phyloP scores from a whole-genome alignment of 2,888 invertebrate genomes.

The Pemphredon lugubris region DNA sequence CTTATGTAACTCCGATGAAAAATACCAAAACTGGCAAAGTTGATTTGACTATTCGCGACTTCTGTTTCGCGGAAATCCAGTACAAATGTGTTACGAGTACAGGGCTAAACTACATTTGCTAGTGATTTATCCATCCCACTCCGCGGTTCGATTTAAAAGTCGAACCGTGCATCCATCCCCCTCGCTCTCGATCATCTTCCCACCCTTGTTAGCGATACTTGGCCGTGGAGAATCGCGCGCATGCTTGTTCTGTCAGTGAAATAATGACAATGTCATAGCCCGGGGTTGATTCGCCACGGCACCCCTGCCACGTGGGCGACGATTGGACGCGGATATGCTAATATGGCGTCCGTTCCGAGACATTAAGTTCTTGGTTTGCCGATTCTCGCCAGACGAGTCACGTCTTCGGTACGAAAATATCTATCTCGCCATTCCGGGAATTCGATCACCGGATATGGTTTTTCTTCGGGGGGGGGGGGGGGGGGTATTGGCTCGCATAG shows the following conservation, averaged over 20 bases:
- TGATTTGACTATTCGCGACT: no score
- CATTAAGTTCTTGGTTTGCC: slow-evolving; percentile 74
- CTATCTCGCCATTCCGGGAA: slow-evolving; percentile 20
- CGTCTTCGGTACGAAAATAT: slow-evolving; percentile 49
- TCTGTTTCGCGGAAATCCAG: no score
- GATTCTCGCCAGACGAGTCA: slow-evolving; percentile 61
- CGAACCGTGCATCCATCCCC: slow-evolving; percentile 44
- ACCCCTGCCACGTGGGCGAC: slow-evolving; percentile 78
- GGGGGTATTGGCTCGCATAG: slow-evolving; percentile 7
- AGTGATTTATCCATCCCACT: no score
- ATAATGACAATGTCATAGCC: slow-evolving; percentile 80
- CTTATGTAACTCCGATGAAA: no score
- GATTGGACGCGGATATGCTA: slow-evolving; percentile 81
- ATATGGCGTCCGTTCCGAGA: slow-evolving; percentile 80
- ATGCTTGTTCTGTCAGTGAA: slow-evolving; percentile 79
- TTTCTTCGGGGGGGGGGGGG: slow-evolving; percentile 13
- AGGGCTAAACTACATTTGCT: no score
- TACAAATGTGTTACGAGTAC: no score
- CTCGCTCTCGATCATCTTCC: slow-evolving; percentile 65
- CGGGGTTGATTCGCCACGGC: slow-evolving; percentile 76
- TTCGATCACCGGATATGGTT: slow-evolving; percentile 41
- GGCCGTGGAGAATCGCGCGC: slow-evolving; percentile 78
- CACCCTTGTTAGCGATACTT: slow-evolving; percentile 79
- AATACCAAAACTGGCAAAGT: no score
- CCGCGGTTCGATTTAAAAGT: slow-evolving; percentile 53